phyloP scores from a whole-genome alignment of 2,113 vertebrate species.

The Marmota flaviventris region DNA sequence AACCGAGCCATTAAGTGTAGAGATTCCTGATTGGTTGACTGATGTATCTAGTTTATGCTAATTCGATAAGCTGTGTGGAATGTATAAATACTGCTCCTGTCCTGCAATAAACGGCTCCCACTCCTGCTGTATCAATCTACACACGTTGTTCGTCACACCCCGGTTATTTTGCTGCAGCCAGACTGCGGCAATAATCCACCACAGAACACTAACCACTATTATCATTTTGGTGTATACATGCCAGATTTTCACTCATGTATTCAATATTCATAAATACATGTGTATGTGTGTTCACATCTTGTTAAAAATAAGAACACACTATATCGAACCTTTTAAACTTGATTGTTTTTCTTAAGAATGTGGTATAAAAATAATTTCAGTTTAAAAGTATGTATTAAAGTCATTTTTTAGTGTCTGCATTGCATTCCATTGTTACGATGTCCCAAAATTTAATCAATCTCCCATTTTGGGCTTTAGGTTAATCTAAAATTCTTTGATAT shows the following conservation, averaged over 20 bases:
- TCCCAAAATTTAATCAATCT: slow-evolving; percentile 26
- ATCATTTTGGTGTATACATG: background rate
- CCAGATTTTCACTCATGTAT: background rate
- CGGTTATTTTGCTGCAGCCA: too few relatives aligned
- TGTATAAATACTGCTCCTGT: too few relatives aligned
- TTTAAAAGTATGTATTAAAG: slow-evolving; percentile 24
- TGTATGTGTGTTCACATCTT: background rate
- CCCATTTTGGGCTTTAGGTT: background rate
- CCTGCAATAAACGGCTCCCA: too few relatives aligned
- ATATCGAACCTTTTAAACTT: background rate
- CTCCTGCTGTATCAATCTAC: too few relatives aligned
- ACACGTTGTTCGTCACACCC: too few relatives aligned
- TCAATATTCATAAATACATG: background rate
- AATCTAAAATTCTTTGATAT: slow-evolving; percentile 51
- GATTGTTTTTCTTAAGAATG: slow-evolving; percentile 38
- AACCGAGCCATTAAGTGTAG: too few relatives aligned
- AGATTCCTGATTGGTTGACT: too few relatives aligned
- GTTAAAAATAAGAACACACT: slow-evolving; percentile 18
- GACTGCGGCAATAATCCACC: too few relatives aligned
- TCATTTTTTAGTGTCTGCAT: background rate
- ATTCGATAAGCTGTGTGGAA: too few relatives aligned
- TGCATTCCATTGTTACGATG: slow-evolving; percentile 11
- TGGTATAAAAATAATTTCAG: slow-evolving; percentile 13
- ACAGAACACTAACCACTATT: background rate
- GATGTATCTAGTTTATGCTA: too few relatives aligned